phyloP scores from a whole-genome alignment of 2,113 vertebrate genomes.

The Toxostoma redivivum region DNA sequence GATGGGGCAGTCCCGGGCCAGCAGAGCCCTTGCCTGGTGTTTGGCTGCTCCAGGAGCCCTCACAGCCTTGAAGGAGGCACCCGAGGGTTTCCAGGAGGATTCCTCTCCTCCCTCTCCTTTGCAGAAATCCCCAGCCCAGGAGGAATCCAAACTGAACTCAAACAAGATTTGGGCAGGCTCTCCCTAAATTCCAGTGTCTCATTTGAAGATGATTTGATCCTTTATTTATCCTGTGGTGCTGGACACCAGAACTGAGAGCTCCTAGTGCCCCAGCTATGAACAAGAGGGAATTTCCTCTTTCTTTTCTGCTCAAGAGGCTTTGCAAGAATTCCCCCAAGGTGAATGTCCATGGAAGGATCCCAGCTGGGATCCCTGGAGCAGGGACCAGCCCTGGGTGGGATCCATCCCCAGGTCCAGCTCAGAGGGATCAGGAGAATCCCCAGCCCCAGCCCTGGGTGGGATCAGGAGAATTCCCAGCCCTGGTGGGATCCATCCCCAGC shows the following conservation, averaged over 20 bases:
- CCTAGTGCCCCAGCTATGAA: not conserved
- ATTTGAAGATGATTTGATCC: not conserved
- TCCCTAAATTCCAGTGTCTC: not conserved
- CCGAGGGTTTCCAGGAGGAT: not conserved
- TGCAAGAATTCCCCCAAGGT: not conserved
- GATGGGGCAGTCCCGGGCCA: rapidly evolving
- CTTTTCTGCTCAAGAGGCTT: not conserved
- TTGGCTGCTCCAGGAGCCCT: not conserved
- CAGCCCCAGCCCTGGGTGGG: no score
- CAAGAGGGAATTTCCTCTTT: not conserved
- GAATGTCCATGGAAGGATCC: not conserved
- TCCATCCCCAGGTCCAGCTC: no score
- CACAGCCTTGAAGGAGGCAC: rapidly evolving
- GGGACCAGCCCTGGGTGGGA: not conserved
- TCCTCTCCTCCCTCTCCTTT: not conserved
- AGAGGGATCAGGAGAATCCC: no score
- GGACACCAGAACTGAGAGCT: not conserved
- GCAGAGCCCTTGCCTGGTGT: not conserved
- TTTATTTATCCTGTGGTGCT: not conserved
- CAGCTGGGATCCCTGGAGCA: not conserved
- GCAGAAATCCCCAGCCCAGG: not conserved
- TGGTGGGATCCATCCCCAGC: not conserved
- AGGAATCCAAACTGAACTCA: not conserved
- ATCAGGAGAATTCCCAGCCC: not conserved
- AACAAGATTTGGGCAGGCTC: not conserved